Base-by-base conservation (phyloP, 2,113 vertebrate genomes). In the Caranx ignobilis region DNA sequence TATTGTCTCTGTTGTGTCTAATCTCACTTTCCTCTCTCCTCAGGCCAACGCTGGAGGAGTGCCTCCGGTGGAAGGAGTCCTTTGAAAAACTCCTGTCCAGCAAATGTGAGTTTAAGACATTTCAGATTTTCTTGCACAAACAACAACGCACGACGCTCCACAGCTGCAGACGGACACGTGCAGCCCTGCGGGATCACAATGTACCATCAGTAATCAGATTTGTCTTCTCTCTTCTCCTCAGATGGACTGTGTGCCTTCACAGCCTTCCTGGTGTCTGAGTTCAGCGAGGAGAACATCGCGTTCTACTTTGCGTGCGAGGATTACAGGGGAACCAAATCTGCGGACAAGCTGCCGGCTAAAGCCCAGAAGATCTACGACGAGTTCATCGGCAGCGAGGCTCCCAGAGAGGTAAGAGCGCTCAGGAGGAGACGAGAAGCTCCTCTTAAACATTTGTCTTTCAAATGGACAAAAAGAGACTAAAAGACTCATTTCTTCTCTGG, bases 301-400 rank as follows among this genome's bases (percentile, higher is more conserved):
- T 99, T 99, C 93, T 99, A 99, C 96, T 91, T 98, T 78, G 98
- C 97, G 2, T 99, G 98, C 0, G 97, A 99, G 79, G 97, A 99
- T 56, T 99, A 96, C 92, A 97, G 95, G 90, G 96, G 85, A 88
- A 97, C 94, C 45, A 96, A 94, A 15, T 96, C 94, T 0, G 73
- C 92, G 50, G 78, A 94, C 77, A 97, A 97, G 79, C 93, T 97
- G 31, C 86, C 90, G 3, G 88, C 95, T 62, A 97, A 95, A 94
- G 98, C 98, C 73, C 95, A 95, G 77, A 95, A 91, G 86, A 98
- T 99, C 90, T 99, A 96, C 0, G 94, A 97, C 11, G 97, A 99
- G 60, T 99, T 98, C 90, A 96, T 99, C 43, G 90, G 96, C 88
- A 95, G 54, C 0, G 96, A 98, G 47, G 97, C 97, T 0, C 97